These are phyloP conservation scores for Eulacestoma nigropectus DNA, from an alignment of 2,113 vertebrate species.

Conservation along the genomic window DNA sequence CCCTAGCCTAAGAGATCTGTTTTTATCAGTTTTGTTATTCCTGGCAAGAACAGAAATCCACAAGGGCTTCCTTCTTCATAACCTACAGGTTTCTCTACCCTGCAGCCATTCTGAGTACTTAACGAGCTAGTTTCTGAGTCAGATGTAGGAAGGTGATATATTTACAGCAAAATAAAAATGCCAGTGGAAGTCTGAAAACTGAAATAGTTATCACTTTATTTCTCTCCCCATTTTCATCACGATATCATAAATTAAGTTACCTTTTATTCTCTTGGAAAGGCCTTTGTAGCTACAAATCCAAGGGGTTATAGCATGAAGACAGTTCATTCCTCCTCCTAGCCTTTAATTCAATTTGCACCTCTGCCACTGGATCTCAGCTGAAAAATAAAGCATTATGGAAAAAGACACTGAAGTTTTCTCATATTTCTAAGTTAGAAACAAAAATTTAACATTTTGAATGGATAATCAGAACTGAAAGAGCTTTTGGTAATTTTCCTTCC, in stretches of 20 bases:
- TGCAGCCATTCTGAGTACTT: neutral
- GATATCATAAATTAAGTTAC: neutral
- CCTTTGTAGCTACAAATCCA: neutral
- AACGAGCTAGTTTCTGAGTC: neutral
- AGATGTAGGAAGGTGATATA: neutral
- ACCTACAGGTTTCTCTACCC: neutral
- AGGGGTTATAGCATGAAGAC: neutral
- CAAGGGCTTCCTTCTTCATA: neutral
- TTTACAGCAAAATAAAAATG: neutral
- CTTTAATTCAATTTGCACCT: neutral
- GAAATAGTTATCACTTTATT: neutral
- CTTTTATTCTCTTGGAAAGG: neutral
- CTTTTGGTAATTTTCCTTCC: neutral
- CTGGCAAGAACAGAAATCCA: neutral
- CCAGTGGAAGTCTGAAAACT: neutral
- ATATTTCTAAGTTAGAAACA: neutral
- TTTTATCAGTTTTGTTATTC: slow-evolving; percentile 1
- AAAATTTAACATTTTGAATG: neutral
- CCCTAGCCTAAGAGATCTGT: neutral
- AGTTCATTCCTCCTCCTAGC: neutral
- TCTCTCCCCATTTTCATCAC: neutral
- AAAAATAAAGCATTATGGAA: neutral
- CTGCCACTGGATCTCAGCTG: neutral
- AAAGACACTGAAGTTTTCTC: neutral
- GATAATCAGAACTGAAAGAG: neutral